Percentiles rank a stretch among this genome's conserved stretches.
These are phyloP conservation scores for Caenorhabditis imperialis DNA, from an alignment of 2,888 invertebrate species.

Conservation along the genomic window DNA sequence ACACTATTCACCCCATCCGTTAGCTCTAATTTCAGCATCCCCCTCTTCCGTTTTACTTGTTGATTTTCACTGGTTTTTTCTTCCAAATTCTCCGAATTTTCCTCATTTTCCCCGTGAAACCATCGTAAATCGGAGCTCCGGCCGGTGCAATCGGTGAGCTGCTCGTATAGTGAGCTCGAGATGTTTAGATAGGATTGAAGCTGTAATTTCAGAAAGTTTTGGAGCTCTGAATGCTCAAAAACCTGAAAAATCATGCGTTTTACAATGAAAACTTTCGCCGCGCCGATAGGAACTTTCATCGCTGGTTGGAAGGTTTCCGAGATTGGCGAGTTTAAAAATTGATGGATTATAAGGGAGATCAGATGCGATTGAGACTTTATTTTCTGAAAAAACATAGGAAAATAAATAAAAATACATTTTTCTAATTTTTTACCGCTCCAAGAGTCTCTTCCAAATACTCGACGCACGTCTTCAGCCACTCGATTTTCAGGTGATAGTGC, in stretches of 20 bases:
- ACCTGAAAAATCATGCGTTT: slow-evolving; percentile 57
- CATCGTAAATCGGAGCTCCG: slow-evolving; percentile 43
- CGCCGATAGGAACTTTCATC: slow-evolving; percentile 54
- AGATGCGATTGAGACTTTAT: neutral
- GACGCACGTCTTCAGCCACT: slow-evolving; percentile 38
- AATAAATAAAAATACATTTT: too few species aligned
- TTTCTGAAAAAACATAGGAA: neutral
- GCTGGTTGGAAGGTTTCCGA: slow-evolving; percentile 36
- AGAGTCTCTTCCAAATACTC: slow-evolving; percentile 15
- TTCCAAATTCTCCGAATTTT: neutral
- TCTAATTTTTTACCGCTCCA: neutral
- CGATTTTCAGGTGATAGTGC: slow-evolving; percentile 15
- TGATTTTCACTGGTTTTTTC: slow-evolving; percentile 8
- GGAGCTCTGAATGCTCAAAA: too few species aligned
- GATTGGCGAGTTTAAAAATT: slow-evolving; percentile 52
- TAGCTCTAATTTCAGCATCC: slow-evolving; percentile 41
- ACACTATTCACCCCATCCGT: slow-evolving; percentile 33
- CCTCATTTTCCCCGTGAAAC: slow-evolving; percentile 47
- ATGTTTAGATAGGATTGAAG: slow-evolving; percentile 24
- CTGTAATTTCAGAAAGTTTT: slow-evolving; percentile 10
- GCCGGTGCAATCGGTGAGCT: slow-evolving; percentile 30
- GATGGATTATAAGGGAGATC: slow-evolving; percentile 29
- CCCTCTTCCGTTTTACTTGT: slow-evolving; percentile 22
- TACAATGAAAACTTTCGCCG: slow-evolving; percentile 42
- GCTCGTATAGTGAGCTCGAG: slow-evolving; percentile 44